phyloP scores from a whole-genome alignment of 2,888 invertebrate genomes.

The Dryadula phaetusa region DNA sequence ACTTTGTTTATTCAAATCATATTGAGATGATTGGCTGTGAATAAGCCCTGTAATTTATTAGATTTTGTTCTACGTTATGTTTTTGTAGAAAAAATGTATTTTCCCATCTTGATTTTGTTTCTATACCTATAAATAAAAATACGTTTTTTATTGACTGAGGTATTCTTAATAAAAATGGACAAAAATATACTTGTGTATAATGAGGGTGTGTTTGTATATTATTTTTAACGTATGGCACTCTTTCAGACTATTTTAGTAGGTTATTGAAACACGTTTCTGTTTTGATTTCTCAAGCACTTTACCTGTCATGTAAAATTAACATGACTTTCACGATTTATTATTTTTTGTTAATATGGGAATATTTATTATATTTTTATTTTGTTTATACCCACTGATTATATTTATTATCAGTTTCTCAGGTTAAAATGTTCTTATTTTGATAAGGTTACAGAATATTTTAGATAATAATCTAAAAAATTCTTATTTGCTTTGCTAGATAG shows the following conservation, averaged over 20 bases:
- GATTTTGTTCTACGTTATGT: no score
- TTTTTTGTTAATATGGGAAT: background rate
- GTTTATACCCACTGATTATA: background rate
- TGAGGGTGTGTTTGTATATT: background rate
- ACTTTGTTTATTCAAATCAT: no score
- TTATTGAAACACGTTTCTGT: slow-evolving; percentile 17
- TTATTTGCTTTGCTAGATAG: background rate
- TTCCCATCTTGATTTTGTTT: no score
- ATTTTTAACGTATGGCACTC: background rate
- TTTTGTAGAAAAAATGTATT: no score
- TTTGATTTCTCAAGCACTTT: slow-evolving; percentile 15
- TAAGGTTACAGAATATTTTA: background rate
- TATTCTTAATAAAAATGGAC: no score
- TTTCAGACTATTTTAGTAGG: slow-evolving; percentile 9
- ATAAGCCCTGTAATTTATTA: no score
- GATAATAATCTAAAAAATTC: background rate
- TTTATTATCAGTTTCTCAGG: background rate
- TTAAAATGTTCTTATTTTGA: background rate
- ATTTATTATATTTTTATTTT: background rate
- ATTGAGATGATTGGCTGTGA: no score
- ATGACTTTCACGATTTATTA: slow-evolving; percentile 21
- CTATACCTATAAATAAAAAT: no score
- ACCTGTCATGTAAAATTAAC: slow-evolving; percentile 10
- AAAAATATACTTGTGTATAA: no score
- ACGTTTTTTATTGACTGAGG: no score